These are phyloP conservation scores for Drosophila nr. perissopoda DNA, from an alignment of 2,888 invertebrate genomes.

Conservation along the genomic window DNA sequence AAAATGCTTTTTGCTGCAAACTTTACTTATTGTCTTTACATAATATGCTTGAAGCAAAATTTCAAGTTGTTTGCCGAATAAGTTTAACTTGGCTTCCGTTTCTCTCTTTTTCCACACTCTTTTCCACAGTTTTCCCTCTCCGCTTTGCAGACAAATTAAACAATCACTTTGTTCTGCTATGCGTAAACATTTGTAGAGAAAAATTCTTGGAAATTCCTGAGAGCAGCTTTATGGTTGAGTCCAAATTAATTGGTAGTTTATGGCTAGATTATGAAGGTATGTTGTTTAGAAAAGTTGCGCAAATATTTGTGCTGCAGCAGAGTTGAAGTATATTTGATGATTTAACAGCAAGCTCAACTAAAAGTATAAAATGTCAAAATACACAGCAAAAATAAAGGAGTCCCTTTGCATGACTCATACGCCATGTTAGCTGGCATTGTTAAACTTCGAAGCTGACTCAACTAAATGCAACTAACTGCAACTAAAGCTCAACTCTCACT, in stretches of 20 bases:
- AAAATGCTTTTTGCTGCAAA: constrained; percentile 36
- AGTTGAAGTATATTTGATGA: not conserved
- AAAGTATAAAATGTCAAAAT: not conserved
- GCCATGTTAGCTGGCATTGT: constrained; percentile 51
- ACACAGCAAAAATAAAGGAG: not conserved
- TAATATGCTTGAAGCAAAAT: constrained; percentile 33
- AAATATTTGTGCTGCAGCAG: not conserved
- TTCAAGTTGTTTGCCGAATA: constrained; percentile 22
- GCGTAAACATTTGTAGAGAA: constrained; percentile 26
- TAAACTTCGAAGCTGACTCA: constrained; percentile 5
- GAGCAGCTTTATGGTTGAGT: constrained; percentile 9
- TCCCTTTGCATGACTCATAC: constrained; percentile 46
- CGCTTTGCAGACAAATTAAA: constrained; percentile 31
- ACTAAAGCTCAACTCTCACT: constrained; percentile 43
- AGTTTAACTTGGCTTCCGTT: constrained; percentile 2
- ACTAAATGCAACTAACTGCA: constrained; percentile 2
- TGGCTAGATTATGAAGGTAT: not conserved
- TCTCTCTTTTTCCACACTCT: not conserved
- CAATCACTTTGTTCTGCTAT: constrained; percentile 34
- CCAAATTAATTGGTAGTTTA: constrained; percentile 18
- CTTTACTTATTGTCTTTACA: constrained; percentile 10
- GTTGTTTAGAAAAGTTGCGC: not conserved
- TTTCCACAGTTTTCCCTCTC: constrained; percentile 20
- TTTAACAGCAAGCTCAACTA: not conserved
- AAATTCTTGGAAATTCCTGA: constrained; percentile 26